A percentile compares a stretch with the other conserved stretches of the same genome.
Conservation (phyloP, 1,140 invertebrate genomes). For the Armadillidium nasatum region DNA sequence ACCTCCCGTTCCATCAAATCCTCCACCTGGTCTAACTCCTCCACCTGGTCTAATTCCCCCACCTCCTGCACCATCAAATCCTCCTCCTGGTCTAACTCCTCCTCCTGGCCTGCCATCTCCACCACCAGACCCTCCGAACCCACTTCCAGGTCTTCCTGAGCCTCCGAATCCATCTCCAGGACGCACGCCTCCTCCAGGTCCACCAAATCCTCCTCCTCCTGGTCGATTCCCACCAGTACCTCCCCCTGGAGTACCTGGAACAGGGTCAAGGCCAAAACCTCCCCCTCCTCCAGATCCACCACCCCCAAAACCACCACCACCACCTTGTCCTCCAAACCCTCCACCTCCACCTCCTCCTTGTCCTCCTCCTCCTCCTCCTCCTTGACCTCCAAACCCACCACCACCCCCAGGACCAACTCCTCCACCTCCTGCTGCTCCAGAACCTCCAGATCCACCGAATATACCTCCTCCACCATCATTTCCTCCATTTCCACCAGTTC, state of each 20-base stretch:
- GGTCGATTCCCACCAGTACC: conserved; percentile 4
- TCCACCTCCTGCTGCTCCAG: conserved; percentile 15
- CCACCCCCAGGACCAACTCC: conserved; percentile 21
- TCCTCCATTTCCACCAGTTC: not conserved
- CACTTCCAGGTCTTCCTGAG: not conserved
- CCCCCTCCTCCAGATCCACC: conserved; percentile 12
- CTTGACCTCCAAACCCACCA: conserved; percentile 17
- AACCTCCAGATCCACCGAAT: not conserved
- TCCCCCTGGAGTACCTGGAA: conserved; percentile 1
- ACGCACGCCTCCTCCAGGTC: not conserved
- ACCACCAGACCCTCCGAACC: too few relatives aligned
- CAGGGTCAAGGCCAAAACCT: not conserved
- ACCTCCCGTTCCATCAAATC: conserved; percentile 8
- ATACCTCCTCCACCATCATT: too few relatives aligned
- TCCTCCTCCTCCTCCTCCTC: conserved; percentile 18
- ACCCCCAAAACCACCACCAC: conserved; percentile 11
- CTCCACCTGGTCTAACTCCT: not conserved
- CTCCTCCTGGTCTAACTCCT: too few relatives aligned
- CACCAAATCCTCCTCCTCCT: conserved; percentile 14
- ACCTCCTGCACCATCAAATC: not conserved
- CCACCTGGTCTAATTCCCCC: not conserved
- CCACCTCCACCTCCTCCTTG: not conserved
- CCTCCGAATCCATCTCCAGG: conserved; percentile 8
- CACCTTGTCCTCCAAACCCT: not conserved
- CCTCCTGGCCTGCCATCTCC: too few relatives aligned